These are phyloP conservation scores for Rhipidura dahli DNA, from an alignment of 2,113 vertebrate genomes.

Conservation along the genomic window DNA sequence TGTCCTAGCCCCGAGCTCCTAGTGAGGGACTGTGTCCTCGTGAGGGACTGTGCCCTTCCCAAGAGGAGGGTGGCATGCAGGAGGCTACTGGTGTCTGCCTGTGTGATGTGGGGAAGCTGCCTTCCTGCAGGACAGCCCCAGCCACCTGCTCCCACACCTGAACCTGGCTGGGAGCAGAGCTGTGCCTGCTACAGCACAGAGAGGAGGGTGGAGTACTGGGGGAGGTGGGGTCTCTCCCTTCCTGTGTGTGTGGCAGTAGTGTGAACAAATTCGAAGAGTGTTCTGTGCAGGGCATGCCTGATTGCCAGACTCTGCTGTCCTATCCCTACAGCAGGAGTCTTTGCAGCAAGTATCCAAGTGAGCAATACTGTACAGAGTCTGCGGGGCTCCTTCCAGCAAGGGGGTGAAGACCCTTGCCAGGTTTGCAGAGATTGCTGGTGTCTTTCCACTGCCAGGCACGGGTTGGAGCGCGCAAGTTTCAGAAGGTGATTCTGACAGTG, in stretches of 20 bases:
- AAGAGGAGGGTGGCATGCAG: accelerated
- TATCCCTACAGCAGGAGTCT: neutral
- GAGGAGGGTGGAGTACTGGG: neutral
- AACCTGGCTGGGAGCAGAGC: neutral
- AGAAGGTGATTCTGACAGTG: conserved; percentile 86
- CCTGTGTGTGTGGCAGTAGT: neutral
- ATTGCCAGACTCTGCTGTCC: neutral
- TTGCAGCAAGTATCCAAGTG: neutral
- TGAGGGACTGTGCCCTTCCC: neutral
- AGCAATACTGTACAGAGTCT: neutral
- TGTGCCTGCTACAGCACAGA: neutral
- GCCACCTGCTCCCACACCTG: neutral
- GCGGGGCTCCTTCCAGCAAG: neutral
- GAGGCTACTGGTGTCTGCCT: neutral
- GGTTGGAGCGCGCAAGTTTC: conserved; percentile 84
- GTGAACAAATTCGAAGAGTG: neutral
- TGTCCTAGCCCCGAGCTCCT: neutral
- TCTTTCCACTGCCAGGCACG: conserved; percentile 75
- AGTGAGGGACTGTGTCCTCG: neutral
- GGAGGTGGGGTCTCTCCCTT: neutral
- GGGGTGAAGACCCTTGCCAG: neutral
- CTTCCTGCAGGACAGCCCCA: neutral
- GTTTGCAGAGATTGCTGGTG: neutral
- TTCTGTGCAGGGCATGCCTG: neutral
- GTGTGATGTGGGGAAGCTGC: neutral